Base-by-base conservation (phyloP, 2,113 vertebrate genomes). In the Pedetes capensis region DNA sequence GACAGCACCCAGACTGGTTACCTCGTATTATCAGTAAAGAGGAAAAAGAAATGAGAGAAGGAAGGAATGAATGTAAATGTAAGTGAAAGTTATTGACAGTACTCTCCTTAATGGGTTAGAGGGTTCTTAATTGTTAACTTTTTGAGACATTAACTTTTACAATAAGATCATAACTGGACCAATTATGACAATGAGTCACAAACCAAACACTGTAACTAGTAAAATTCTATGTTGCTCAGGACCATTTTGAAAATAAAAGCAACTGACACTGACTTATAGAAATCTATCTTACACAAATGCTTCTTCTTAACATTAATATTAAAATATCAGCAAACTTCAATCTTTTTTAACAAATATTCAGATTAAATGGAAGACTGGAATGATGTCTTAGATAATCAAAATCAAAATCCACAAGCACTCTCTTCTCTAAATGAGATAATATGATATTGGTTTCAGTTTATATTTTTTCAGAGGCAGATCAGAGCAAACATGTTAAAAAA, bases 271-370 rank as follows among this genome's bases (percentile, higher is more conserved):
- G 61, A 39, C 61, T 39, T 68, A 72, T 0, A 94, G 49, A 96
- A 87, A 86, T 80, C 69, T 23, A 76, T 29, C 27, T 82, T 87
- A 64, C 47, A 82, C 22, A 94, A 89, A 83, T 92, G 39, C 64
- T 89, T 94, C 68, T 81, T 89, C 20, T 37, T 69, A 84, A 64
- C 29, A 68, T 55, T 61, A 89, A 63, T 53, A 78, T 71, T 83
- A 55, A 76, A 89, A 61, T 72, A 89, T 69, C 8, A 53, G 68
- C 29, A 96, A 66, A 80, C 13, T 32, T 34, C 53, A 63, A 18
- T 79, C 51, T 14, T 8, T 18, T 53, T 34, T 37, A 34, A 34
- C 16, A 86, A 85, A 86, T 80, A 74, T 59, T 49, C 63, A 74
- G n/a, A n/a, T 8, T 49, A 23, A 89, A 96, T 16, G 25, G 7